Base-by-base conservation (phyloP, 2,113 vertebrate genomes). In the Steatornis caripensis region DNA sequence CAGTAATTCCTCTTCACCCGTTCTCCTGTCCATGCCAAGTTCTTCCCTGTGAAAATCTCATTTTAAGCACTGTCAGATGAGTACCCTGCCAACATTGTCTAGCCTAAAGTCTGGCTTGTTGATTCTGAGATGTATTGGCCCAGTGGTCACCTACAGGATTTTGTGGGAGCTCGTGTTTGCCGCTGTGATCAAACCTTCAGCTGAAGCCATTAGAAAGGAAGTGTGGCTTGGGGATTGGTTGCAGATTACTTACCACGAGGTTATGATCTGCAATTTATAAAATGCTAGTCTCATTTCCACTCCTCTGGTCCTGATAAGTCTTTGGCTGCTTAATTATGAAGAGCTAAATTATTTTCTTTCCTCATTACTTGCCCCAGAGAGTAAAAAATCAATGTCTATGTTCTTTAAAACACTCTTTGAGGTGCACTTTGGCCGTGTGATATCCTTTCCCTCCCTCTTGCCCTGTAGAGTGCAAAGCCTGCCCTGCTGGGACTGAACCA, bases 401-500 rank as follows among this genome's bases (percentile, higher is more conserved):
- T 46, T 76, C 55, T 87, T 89, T 65, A 66, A 66, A 89, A 26
- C 37, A 27, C 4, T 46, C 16, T 72, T 55, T 80, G 64, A 60
- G 23, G 18, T 55, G 24, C 2, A 1, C 10, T 84, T 89, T 78
- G 69, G 5, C 23, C 2, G 0, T 93, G 29, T 76, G 32, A 76
- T 55, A 78, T 43, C 26, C 9, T 61, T 92, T 43, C 11, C 32
- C 71, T 4, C 6, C 15, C 11, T 94, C 22, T 96, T 12, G 36
- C 39, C 48, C 61, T 69, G 21, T 27, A 99, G 99, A 98, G 5
- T 99, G 99, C 95, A 96, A 98, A 95, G 90, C 93, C 11, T 99
- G 99, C 76, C 99, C 99, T 37, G 99, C 99, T 41, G 99, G 99
- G 69, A 99, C 99, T 0, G 99, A 99, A 87, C 99, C 99, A 39